Percentiles rank a stretch among this genome's conserved stretches.
Conservation (phyloP, 2,113 vertebrate species). For the Thinocorus orbignyianus region DNA sequence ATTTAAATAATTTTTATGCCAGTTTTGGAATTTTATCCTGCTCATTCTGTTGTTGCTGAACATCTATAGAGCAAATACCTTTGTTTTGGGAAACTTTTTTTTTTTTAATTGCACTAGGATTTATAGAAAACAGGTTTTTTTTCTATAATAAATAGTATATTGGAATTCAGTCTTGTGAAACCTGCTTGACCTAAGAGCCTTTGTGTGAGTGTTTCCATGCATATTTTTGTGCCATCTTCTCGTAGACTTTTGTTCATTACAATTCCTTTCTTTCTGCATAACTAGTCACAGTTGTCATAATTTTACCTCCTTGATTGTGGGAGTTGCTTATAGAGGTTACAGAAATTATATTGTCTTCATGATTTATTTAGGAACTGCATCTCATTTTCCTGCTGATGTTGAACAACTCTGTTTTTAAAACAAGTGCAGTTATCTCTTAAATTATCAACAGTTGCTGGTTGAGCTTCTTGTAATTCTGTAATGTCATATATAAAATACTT, state of each 20-base stretch:
- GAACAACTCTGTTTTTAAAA: too few species aligned
- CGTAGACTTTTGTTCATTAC: not conserved
- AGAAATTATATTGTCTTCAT: not conserved
- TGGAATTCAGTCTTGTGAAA: not conserved
- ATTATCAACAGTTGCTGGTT: not conserved
- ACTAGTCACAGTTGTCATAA: not conserved
- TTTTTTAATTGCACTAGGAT: not conserved
- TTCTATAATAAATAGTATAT: not conserved
- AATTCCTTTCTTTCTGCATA: not conserved
- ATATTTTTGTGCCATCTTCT: not conserved
- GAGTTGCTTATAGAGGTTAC: not conserved
- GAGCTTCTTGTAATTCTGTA: not conserved
- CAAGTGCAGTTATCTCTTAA: not conserved
- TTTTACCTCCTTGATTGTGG: not conserved
- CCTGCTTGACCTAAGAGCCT: not conserved
- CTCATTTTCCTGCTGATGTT: not conserved
- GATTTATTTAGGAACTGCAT: not conserved
- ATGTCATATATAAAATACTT: not conserved
- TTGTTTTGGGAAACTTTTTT: not conserved
- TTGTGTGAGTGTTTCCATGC: not conserved
- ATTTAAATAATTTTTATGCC: not conserved
- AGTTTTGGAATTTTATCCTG: not conserved
- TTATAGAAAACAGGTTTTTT: not conserved
- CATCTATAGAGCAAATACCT: not conserved
- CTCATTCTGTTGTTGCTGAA: not conserved